Base-by-base conservation (phyloP, 1,140 invertebrate species). In the Lepidurus couesii region DNA sequence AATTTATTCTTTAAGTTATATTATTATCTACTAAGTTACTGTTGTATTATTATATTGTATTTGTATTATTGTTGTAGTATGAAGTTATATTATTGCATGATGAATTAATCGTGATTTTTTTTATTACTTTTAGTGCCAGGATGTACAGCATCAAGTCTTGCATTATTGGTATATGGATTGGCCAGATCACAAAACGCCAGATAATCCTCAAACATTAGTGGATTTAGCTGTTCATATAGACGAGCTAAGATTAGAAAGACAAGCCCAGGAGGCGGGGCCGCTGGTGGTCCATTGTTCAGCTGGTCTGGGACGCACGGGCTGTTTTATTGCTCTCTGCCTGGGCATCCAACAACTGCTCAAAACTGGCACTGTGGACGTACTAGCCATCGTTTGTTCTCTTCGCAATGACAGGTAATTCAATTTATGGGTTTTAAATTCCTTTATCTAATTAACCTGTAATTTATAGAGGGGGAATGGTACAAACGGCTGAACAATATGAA, bases 401-500 rank as follows among this genome's bases (percentile, higher is more conserved):
- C 89, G 95, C 84, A 87, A 92, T 80, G 91, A 94, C 84, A 87
- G 87, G 87, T 88, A 82, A 81, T 81, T 73, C n/a, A n/a, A n/a
- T 4, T 4, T 79, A 42, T 44, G 21, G 44, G 65, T 47, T 47
- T 47, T 16, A 78, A 78, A 73, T 73, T 21, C 77, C 13, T 11
- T 74, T 74, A 53, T 73, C 42, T 26, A 53, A 43, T 78, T 78
- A 13, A 6, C 9, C 21, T 80, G 81, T 44, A 80, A 81, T 79
- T 84, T 86, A 26, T 82, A 89, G 95, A 81, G 95, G 95, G 75
- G 95, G 95, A 4, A 96, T 97, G 95, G 90, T 97, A 13, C 95
- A 97, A 86, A 97, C 94, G 34, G 93, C 93, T 13, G 95, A 96
- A 84, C 95, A 97, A 83, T 97, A 97, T 82, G 94, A 96, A 84